Base-by-base conservation (phyloP, 2,888 invertebrate genomes). In the Volucella inanis region DNA sequence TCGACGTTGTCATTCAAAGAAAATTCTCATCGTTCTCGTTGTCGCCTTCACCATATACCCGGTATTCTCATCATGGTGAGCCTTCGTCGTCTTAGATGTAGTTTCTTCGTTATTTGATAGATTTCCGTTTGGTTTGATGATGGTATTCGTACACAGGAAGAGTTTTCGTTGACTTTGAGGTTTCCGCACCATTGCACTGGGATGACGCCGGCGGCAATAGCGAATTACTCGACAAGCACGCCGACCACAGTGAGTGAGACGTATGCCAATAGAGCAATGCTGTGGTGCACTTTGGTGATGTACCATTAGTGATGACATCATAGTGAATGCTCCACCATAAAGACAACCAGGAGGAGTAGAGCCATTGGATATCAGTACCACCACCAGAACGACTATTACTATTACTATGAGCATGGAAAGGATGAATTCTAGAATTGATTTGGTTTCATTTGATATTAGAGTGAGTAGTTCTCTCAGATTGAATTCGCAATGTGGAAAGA, bases 91-190 rank as follows among this genome's bases (percentile, higher is more conserved):
- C 14, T 6, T 62, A 11, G 54, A 15, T 2, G 71, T 61, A 49
- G 75, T 62, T 72, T 84, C 74, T 70, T 64, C 70, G 54, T 67
- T 75, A 84, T 84, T 84, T 84, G 80, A 84, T 84, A 75, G 75
- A 84, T 84, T 80, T 84, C 84, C 80, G 70, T 80, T 84, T 59
- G 79, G 75, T 64, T 84, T 80, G 80, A 80, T 80, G 70, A 47
- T 22, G 9, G 14, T 47, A 43, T 22, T 18, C 55, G 57, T 79
- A 75, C 84, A 84, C 84, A 75, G 75, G 75, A 84, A 84, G 80
- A 84, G 54, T 75, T 75, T 80, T 80, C 75, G 80, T 83, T 84
- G 84, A 84, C 84, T 84, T 80, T 84, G 84, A 84, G 84, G 84
- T 80, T 84, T 80, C 65, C 70, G 65, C 75, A 80, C 61, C 67